Evolutionary conservation across 2,888 invertebrate species (phyloP).

Genomic region (Oxycera nigricornis): DNA sequence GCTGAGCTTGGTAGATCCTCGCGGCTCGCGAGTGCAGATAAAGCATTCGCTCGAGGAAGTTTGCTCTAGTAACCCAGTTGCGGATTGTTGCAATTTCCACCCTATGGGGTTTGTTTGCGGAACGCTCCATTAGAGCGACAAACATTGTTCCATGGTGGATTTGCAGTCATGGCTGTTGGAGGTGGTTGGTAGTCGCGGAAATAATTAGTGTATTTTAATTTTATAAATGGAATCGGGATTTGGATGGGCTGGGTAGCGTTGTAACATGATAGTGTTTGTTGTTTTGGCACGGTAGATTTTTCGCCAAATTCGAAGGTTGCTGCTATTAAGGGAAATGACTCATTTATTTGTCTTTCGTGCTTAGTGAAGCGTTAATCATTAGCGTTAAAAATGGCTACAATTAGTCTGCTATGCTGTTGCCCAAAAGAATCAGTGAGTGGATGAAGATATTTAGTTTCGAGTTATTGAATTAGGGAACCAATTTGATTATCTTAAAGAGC

Average conservation of each 20-base stretch:
- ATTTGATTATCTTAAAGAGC: too few species aligned
- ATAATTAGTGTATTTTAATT: constrained; percentile 20
- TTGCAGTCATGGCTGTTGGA: background rate
- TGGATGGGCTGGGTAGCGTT: background rate
- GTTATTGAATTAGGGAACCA: too few species aligned
- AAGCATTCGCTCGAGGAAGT: constrained; percentile 13
- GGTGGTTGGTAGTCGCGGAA: background rate
- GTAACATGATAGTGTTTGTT: too few species aligned
- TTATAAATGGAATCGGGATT: background rate
- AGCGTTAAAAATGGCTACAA: too few species aligned
- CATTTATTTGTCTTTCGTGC: too few species aligned
- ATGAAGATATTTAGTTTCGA: too few species aligned
- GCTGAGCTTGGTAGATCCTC: background rate
- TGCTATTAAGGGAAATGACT: too few species aligned
- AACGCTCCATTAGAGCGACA: background rate
- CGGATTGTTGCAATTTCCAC: background rate
- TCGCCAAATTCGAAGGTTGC: background rate
- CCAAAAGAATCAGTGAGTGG: too few species aligned
- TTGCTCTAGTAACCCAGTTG: constrained; percentile 35
- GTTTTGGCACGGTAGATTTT: background rate
- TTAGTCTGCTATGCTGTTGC: too few species aligned
- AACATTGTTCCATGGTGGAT: background rate
- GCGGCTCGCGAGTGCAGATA: constrained; percentile 14
- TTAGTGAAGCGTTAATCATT: too few species aligned
- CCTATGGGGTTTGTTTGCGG: background rate